Base-by-base conservation (phyloP, 1,140 invertebrate species). In the Calephelis nemesis region DNA sequence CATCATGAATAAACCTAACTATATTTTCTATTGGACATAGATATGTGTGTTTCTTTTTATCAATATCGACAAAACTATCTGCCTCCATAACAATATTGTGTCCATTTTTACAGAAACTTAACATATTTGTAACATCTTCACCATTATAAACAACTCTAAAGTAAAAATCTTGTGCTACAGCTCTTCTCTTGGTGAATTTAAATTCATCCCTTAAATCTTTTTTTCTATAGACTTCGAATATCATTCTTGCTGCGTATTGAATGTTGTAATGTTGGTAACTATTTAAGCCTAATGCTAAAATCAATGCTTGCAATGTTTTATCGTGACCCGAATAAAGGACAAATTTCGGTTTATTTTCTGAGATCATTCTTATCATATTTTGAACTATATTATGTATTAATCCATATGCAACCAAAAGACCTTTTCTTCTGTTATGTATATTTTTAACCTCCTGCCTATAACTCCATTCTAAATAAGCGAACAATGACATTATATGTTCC, bases 301-400 rank as follows among this genome's bases (percentile, higher is more conserved):
- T 94, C 4, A 99, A 86, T 75, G 97, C 96, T 75, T 97, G 96
- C 19, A 98, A 75, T 0, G 97, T 98, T 76, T 96, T 96, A 84
- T 98, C 97, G 81, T 99, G 98, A 0, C 97, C 97, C 0, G 97
- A 98, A 83, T 98, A 99, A 0, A 98, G 73, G 7, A 97, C 95
- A 67, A 98, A 94, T 79, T 96, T 96, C 0, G 96, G 96, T 75
- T 95, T 95, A 70, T 93, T 94, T 67, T 95, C 95, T 0, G 95
- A 96, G 65, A 96, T 95, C 87, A 96, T 96, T 72, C 94, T 93
- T 1, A 97, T 92, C 93, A 97, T 95, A 73, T 96, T 95, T 58
- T 94, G 94, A 1, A 97, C 96, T 50, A 97, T 95, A 74, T 96
- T 95, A 12, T 95, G 93, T 19, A 97, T 93, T 72, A 97, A 90